Evolutionary conservation across 2,888 invertebrate genomes (phyloP), one percentile per base, ranked within the genome.

Genomic region (Phymatocera aterrima): DNA sequence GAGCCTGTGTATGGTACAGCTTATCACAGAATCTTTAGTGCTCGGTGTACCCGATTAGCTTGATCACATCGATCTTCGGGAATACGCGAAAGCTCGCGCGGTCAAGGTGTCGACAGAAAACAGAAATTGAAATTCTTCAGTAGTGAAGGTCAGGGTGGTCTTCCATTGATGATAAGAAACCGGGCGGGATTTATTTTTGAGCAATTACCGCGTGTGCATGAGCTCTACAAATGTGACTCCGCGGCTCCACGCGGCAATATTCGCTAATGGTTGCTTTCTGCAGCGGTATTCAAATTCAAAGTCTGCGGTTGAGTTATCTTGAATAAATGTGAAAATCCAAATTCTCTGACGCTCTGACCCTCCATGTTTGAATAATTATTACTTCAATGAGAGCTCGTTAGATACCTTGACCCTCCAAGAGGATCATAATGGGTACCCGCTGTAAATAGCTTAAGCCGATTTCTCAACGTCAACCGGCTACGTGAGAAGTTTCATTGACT

Each of bases 401-500:
- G 70, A 70, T 31, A 48, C 48, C 46, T 51, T 51, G 70, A 70
- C 48, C 70, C 31, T 70, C 18, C 31, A n/a, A n/a, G 31, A 24
- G 70, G 70, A n/a, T 31, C 51, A 70, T 48, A 70, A 21, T 48
- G 34, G 48, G n/a, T 34, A 18, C 48, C n/a, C 6, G 31, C 70
- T 48, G 51, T 72, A 72, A 72, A 48, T 72, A 72, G 51, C 72
- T 51, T 48, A 34, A 48, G 72, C 72, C 48, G 72, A 72, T 72
- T 72, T 51, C 48, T 72, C 72, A 72, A 72, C 72, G 48, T 48
- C 72, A 72, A 18, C 72, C 21, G 48, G 72, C 72, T 72, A 51
- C 34, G 72, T 72, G 61, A 46, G 46, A 57, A 77, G 70, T 70
- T 64, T 40, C 79, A 80, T 81, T 79, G 80, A 79, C 81, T 81